Base-by-base conservation (phyloP, 1,140 invertebrate genomes). In the Heliconius hermathena region DNA sequence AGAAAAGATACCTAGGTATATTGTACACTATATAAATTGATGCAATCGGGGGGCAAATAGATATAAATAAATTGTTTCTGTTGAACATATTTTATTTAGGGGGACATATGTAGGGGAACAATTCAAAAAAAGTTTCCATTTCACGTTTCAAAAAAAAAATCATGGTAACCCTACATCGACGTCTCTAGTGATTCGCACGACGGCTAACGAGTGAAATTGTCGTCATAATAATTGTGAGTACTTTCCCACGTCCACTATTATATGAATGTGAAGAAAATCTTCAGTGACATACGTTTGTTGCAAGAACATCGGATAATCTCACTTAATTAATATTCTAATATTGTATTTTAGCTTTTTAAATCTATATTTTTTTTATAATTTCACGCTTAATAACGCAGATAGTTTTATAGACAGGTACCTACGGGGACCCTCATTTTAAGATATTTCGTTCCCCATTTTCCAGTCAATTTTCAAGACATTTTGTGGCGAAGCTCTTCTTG, bases 151-250 rank as follows among this genome's bases (percentile, higher is more conserved):
- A n/a, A 57, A n/a, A 2, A 57, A 57, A n/a, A 57, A n/a, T n/a
- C 54, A 20, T 71, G 71, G 36, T 38, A 38, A n/a, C 71, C 1
- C 71, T 71, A 71, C 71, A 71, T 29, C 71, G 29, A 20, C 29
- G 71, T 82, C 79, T 73, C 78, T 73, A 33, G 52, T 74, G 81
- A 78, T 74, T 84, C 84, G 78, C 83, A 82, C 81, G 80, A 73
- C 11, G 33, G 46, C 71, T 81, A 81, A 81, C 77, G 83, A 85
- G 86, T 84, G 86, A 87, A 87, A 87, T 79, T 71, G 82, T 76
- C 81, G 66, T 77, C 71, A 73, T 79, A 16, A 52, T 52, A 83
- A 79, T 77, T 77, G 85, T 88, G 85, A 81, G 86, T 85, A 88
- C 83, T 84, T 88, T 88, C 86, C 85, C 86, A 87, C 84, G 81